Conservation (phyloP, 1,140 invertebrate species). For the Trichonephila inaurata region DNA sequence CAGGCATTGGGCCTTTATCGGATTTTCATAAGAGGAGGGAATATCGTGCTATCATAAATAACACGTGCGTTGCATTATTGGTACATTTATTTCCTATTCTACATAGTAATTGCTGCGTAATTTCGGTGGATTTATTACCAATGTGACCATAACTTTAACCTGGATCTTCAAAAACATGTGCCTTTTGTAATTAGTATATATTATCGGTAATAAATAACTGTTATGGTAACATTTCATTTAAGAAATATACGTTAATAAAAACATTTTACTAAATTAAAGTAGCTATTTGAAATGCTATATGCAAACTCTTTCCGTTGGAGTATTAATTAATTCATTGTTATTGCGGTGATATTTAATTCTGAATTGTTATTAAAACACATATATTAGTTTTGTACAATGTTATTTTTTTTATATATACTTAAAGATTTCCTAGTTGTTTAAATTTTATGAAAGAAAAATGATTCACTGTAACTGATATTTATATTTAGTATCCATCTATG, state of each 20-base stretch:
- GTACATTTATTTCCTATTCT: constrained; percentile 51
- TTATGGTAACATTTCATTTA: constrained; percentile 21
- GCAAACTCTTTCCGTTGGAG: neutral
- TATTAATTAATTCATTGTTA: neutral
- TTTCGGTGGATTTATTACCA: constrained; percentile 36
- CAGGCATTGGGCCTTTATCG: constrained; percentile 10
- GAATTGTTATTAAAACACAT: neutral
- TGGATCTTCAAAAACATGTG: constrained; percentile 38
- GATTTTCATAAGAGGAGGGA: constrained; percentile 36
- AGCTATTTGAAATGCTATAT: neutral
- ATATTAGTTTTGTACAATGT: too few species aligned
- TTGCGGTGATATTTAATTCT: neutral
- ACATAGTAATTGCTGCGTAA: constrained; percentile 58
- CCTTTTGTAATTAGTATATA: constrained; percentile 58
- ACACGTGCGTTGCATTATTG: constrained; percentile 44
- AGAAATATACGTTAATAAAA: constrained; percentile 20
- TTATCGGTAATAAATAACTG: constrained; percentile 44
- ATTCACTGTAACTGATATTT: too few species aligned
- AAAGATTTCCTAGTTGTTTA: too few species aligned
- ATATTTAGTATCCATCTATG: too few species aligned
- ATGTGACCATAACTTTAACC: constrained; percentile 42
- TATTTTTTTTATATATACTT: too few species aligned
- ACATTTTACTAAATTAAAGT: neutral
- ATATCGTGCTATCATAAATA: constrained; percentile 60
- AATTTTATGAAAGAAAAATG: too few species aligned